Evolutionary conservation across 2,888 invertebrate species (phyloP).

Genomic region (Drosophila putrida): DNA sequence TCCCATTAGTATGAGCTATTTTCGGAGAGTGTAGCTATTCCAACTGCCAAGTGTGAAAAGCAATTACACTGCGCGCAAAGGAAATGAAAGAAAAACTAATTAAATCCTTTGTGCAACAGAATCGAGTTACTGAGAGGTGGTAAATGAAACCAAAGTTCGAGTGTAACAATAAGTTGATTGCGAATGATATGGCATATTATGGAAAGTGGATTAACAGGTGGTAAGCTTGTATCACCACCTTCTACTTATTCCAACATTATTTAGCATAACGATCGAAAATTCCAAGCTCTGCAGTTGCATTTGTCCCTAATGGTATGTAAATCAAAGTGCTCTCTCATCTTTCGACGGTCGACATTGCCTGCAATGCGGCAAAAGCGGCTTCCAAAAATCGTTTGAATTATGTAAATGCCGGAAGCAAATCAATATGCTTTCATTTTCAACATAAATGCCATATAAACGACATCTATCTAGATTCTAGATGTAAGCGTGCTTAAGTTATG

Average conservation of each 20-base stretch:
- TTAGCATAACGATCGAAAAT: conserved; percentile 52
- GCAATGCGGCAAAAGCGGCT: conserved; percentile 64
- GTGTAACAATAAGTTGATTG: conserved; percentile 19
- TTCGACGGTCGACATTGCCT: conserved; percentile 27
- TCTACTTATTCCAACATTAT: conserved; percentile 6
- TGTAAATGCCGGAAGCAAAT: conserved; percentile 66
- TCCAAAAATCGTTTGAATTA: conserved; percentile 52
- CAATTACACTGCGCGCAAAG: conserved; percentile 64
- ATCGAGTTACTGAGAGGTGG: conserved; percentile 20
- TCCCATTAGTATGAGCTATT: conserved; percentile 48
- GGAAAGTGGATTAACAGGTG: conserved; percentile 45
- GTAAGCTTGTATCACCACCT: conserved; percentile 18
- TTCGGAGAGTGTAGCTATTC: conserved; percentile 27
- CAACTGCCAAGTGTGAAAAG: conserved; percentile 62
- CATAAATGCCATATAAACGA: conserved; percentile 70
- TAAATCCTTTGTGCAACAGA: conserved; percentile 81
- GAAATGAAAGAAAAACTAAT: conserved; percentile 83
- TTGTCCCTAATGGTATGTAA: conserved; percentile 58
- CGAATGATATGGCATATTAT: conserved; percentile 37
- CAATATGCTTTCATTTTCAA: conserved; percentile 69
- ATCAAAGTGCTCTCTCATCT: conserved; percentile 46
- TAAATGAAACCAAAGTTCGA: conserved; percentile 29
- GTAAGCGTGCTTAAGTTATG: conserved; percentile 51
- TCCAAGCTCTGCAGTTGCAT: conserved; percentile 22
- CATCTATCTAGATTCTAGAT: conserved; percentile 68